phyloP scores from a whole-genome alignment of 2,797 vertebrate genomes.

The Moxostoma hubbsi region DNA sequence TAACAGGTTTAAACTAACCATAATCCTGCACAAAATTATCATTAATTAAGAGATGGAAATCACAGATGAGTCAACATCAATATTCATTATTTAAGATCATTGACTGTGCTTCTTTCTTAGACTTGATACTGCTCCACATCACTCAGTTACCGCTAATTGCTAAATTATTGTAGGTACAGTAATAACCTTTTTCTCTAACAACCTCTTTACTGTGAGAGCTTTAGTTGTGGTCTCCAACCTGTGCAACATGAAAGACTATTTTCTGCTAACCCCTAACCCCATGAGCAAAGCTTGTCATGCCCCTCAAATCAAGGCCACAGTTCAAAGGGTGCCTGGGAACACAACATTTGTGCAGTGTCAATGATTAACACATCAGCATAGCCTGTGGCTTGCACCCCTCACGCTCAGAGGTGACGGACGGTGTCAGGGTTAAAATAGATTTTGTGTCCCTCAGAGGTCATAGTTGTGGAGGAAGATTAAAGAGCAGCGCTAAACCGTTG shows the following conservation, averaged over 20 bases:
- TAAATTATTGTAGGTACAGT: conserved; percentile 5
- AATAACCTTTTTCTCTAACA: conserved; percentile 3
- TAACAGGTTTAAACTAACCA: neutral
- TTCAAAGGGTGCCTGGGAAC: conserved; percentile 68
- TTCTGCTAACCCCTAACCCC: conserved; percentile 18
- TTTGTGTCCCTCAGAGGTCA: conserved; percentile 32
- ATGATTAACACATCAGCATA: conserved; percentile 50
- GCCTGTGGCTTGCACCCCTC: conserved; percentile 6
- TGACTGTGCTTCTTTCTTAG: neutral
- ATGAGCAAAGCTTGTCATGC: conserved; percentile 13
- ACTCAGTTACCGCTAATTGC: conserved; percentile 7
- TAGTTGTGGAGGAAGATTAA: conserved; percentile 40
- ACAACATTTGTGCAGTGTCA: conserved; percentile 47
- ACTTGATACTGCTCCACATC: neutral
- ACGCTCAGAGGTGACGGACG: conserved; percentile 19
- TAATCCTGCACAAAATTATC: neutral
- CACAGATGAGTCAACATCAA: too few relatives aligned
- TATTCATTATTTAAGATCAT: neutral
- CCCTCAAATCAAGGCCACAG: conserved; percentile 47
- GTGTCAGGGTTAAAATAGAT: conserved; percentile 28
- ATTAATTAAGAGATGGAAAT: neutral
- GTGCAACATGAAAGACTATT: conserved; percentile 36
- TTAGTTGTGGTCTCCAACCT: conserved; percentile 30
- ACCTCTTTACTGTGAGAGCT: conserved; percentile 35
- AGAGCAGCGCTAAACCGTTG: conserved; percentile 19